A percentile compares a stretch with the other conserved stretches of the same genome.
phyloP scores from a whole-genome alignment of 1,140 invertebrate species.

The Glomeris maerens region DNA sequence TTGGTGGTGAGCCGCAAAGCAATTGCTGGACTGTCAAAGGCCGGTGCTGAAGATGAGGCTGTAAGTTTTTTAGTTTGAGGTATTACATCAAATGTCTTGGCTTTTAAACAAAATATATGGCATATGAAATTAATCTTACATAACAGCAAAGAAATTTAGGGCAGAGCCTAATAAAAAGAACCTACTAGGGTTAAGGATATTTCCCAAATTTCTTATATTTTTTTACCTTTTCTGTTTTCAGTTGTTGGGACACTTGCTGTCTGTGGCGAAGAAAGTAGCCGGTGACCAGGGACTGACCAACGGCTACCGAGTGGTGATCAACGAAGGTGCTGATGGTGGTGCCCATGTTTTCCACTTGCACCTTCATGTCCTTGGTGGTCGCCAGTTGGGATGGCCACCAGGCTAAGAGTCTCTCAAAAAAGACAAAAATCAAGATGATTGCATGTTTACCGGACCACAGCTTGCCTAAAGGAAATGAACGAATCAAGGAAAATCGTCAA shows the following conservation, averaged over 20 bases:
- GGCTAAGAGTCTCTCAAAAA: no score
- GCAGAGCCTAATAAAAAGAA: no score
- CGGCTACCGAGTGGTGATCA: slow-evolving; percentile 50
- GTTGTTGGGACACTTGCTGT: slow-evolving; percentile 56
- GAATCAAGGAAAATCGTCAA: no score
- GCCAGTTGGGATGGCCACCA: slow-evolving; percentile 90
- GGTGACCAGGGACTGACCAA: slow-evolving; percentile 44
- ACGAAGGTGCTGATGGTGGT: slow-evolving; percentile 71
- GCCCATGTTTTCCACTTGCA: slow-evolving; percentile 89
- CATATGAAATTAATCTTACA: no score
- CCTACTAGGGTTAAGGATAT: no score
- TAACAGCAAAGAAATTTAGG: no score
- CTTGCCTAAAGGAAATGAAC: no score
- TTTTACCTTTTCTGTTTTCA: slow-evolving; percentile 24
- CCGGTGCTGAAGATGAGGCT: slow-evolving; percentile 55
- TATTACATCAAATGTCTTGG: no score
- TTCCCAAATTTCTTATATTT: slow-evolving; percentile 6
- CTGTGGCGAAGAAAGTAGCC: slow-evolving; percentile 66
- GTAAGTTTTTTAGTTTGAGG: no score
- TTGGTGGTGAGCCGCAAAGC: slow-evolving; percentile 88
- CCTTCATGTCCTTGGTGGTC: slow-evolving; percentile 78
- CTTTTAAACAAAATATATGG: no score
- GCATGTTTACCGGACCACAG: no score
- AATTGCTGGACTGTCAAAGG: slow-evolving; percentile 62
- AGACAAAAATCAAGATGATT: no score